These are phyloP conservation scores for Sericinus montela DNA, from an alignment of 2,888 invertebrate genomes.

Conservation along the genomic window DNA sequence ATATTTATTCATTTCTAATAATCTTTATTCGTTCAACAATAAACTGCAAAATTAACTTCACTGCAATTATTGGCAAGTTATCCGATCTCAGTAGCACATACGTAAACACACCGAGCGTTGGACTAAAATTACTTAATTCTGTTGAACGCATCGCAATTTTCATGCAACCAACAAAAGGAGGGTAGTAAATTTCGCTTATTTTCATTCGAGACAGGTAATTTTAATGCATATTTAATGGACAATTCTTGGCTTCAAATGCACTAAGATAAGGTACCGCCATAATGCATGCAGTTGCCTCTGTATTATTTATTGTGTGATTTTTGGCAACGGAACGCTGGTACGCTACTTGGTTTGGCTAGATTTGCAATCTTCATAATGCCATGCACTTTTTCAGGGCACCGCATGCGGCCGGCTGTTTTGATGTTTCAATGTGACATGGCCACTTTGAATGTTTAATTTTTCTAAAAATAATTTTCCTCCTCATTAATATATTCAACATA, in stretches of 20 bases:
- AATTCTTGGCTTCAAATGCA: constrained; percentile 78
- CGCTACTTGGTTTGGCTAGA: constrained; percentile 73
- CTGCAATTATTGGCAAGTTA: too few relatives aligned
- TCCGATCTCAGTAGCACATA: background rate
- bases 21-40: too few relatives aligned
- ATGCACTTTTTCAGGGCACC: constrained; percentile 67
- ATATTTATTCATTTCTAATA: too few relatives aligned
- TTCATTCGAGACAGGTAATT: constrained; percentile 74
- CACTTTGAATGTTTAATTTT: constrained; percentile 18
- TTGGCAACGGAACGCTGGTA: constrained; percentile 69
- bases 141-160: constrained; percentile 33
- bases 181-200: constrained; percentile 43
- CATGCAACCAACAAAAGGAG: constrained; percentile 39
- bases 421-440: constrained; percentile 36
- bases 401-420: constrained; percentile 45
- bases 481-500: too few relatives aligned
- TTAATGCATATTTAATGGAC: constrained; percentile 79
- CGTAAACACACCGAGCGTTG: constrained; percentile 10
- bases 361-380: constrained; percentile 79
- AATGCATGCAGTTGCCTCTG: constrained; percentile 75
- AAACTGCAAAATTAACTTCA: too few relatives aligned
- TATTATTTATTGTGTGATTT: constrained; percentile 78
- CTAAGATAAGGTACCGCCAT: constrained; percentile 76
- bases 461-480: too few relatives aligned
- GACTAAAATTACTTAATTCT: constrained; percentile 35